Conservation (phyloP, 1,140 invertebrate genomes). For the Andrena cerasifolii region DNA sequence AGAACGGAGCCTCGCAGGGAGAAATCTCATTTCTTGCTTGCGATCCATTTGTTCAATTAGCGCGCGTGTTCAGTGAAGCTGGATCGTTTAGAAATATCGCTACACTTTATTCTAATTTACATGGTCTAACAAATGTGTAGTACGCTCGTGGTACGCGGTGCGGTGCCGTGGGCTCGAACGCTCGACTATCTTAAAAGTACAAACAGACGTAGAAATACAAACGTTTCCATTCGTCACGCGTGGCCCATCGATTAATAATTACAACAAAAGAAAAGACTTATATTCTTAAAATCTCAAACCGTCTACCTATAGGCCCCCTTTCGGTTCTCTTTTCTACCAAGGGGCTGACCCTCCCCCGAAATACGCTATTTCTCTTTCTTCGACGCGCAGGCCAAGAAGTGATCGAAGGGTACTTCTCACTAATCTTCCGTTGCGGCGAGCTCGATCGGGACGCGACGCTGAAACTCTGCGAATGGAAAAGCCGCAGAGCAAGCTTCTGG, state of each 20-base stretch:
- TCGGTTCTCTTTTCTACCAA: no score
- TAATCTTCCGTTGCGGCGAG: conserved; percentile 54
- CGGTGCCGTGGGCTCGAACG: background rate
- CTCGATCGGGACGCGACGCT: conserved; percentile 43
- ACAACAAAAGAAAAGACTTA: background rate
- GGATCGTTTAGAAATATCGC: background rate
- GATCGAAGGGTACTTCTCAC: conserved; percentile 57
- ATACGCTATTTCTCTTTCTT: no score
- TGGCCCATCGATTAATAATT: background rate
- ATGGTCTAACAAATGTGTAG: conserved; percentile 12
- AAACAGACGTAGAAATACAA: background rate
- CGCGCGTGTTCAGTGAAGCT: background rate
- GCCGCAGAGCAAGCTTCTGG: conserved; percentile 64
- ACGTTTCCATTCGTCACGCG: background rate
- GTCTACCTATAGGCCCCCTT: no score
- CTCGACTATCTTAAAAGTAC: background rate
- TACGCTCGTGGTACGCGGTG: background rate
- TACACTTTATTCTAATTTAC: conserved; percentile 17
- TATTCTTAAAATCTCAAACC: no score
- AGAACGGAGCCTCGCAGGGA: no score
- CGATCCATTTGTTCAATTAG: no score
- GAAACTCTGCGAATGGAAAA: conserved; percentile 68
- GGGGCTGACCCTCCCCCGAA: no score
- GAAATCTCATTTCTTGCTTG: no score
- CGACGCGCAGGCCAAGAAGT: conserved; percentile 64